Percentiles rank a stretch among this genome's conserved stretches.
phyloP scores from a whole-genome alignment of 2,797 vertebrate species.

The Spatula clypeata region DNA sequence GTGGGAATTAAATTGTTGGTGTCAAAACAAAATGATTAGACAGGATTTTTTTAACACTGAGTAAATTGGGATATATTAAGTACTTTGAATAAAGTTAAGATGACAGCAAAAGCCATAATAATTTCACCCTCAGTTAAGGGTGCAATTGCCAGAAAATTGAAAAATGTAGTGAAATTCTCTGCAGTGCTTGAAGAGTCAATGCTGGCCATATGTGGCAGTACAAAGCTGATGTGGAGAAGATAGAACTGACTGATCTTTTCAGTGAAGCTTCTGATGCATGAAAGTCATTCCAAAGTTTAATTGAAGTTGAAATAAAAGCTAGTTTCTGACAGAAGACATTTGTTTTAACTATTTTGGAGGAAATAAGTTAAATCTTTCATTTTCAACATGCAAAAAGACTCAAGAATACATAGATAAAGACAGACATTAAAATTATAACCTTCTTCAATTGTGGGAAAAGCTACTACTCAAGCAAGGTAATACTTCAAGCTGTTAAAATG shows the following conservation, averaged over 20 bases:
- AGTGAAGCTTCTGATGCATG: neutral
- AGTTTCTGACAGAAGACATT: slow-evolving; percentile 40
- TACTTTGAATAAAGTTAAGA: slow-evolving; percentile 41
- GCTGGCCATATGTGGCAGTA: neutral
- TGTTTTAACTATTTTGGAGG: slow-evolving; percentile 55
- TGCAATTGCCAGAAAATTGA: slow-evolving; percentile 67
- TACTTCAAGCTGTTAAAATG: slow-evolving; percentile 57
- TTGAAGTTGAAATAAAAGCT: slow-evolving; percentile 48
- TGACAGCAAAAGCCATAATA: slow-evolving; percentile 57
- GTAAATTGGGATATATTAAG: slow-evolving; percentile 33
- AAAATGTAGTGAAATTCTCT: slow-evolving; percentile 50
- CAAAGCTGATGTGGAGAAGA: slow-evolving; percentile 17
- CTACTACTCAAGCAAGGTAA: slow-evolving; percentile 35
- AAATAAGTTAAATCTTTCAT: slow-evolving; percentile 64
- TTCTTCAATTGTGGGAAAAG: slow-evolving; percentile 19
- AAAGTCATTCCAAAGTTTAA: slow-evolving; percentile 70
- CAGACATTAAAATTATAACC: slow-evolving; percentile 66
- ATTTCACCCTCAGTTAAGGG: slow-evolving; percentile 67
- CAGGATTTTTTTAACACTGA: slow-evolving; percentile 32
- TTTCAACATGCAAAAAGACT: slow-evolving; percentile 35
- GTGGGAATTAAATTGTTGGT: slow-evolving; percentile 37
- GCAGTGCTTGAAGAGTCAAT: slow-evolving; percentile 20
- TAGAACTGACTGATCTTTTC: slow-evolving; percentile 48
- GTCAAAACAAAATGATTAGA: slow-evolving; percentile 35
- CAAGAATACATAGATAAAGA: slow-evolving; percentile 52